Evolutionary conservation across 2,888 invertebrate species (phyloP), one percentile per base, ranked within the genome.

Genomic region (Drosophila nr. perissopoda): DNA sequence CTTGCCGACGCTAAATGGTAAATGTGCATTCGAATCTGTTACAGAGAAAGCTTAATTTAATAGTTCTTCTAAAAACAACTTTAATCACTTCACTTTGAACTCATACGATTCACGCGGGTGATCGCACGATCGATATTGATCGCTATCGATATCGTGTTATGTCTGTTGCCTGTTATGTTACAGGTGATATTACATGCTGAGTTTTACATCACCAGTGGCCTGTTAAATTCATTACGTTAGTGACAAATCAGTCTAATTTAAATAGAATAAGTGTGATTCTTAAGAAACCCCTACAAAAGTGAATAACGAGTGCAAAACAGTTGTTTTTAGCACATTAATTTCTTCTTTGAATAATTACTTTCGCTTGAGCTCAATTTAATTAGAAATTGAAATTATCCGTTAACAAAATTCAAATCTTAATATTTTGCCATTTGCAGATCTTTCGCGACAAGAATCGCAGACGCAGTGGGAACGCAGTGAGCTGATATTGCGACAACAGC

Each of bases 391-490:
- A 42, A 42, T 21, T 42, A 42, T 11, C 11, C 21, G 42, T n/a
- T 42, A 42, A n/a, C 5, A n/a, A 21, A 21, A 42, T 42, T 42
- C n/a, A 6, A 42, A 21, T 3, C n/a, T 38, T 42, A 11, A 42
- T 0, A 42, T 7, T 21, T 1, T 13, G 0, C 6, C 11, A 13
- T 7, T n/a, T 49, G 29, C 80, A 70, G 89, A 80, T 64, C 66
- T 84, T 10, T 80, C 71, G 66, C 49, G 76, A 27, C 64, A 74
- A 10, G 73, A 84, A 60, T 74, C 81, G 61, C 79, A 74, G 27
- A 25, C 62, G 11, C 89, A 90, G 67, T 90, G 90, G 91, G 87
- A 91, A 27, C 66, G 91, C 2, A 90, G 78, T 64, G 90, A 91
- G 59, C 21, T 76, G 34, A 56, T 86, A 7, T 38, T 85, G 72